Conservation (phyloP, 1,140 invertebrate genomes). For the Brachionus plicatilis region DNA sequence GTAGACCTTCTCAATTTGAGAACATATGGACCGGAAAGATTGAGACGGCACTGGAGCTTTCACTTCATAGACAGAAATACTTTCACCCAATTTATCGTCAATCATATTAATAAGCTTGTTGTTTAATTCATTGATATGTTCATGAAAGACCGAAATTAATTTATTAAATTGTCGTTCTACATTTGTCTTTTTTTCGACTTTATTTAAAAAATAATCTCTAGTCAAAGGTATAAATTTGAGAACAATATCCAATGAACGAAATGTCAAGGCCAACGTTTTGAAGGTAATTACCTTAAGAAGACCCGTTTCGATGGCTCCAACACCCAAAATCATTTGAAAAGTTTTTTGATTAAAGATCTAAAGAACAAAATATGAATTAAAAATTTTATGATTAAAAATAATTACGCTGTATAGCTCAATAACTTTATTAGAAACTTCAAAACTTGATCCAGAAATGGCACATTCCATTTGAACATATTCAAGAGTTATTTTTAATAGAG, state of each 20-base stretch:
- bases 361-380: constrained; percentile 41
- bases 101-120: constrained; percentile 83
- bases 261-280: constrained; percentile 65
- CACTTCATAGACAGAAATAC: constrained; percentile 62
- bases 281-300: constrained; percentile 93
- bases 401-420: constrained; percentile 69
- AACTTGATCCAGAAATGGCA: constrained; percentile 60
- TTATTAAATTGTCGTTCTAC: constrained; percentile 30
- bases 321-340: constrained; percentile 87
- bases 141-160: constrained; percentile 59
- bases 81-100: constrained; percentile 67
- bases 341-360: constrained; percentile 84
- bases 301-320: constrained; percentile 84
- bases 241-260: constrained; percentile 15
- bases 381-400: not conserved
- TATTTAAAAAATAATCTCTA: not conserved
- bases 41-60: constrained; percentile 87
- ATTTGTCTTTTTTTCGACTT: not conserved
- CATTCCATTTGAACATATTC: constrained; percentile 78
- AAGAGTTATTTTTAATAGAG: constrained; percentile 57
- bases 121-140: constrained; percentile 84
- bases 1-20: constrained; percentile 82
- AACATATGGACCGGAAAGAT: constrained; percentile 81
- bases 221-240: not conserved
- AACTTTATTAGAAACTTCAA: constrained; percentile 74